Evolutionary conservation across 37 sponge, comb jelly and placozoan genomes (phyloP), one percentile per base, ranked within the genome.

Genomic region (Tethya wilhelma): DNA sequence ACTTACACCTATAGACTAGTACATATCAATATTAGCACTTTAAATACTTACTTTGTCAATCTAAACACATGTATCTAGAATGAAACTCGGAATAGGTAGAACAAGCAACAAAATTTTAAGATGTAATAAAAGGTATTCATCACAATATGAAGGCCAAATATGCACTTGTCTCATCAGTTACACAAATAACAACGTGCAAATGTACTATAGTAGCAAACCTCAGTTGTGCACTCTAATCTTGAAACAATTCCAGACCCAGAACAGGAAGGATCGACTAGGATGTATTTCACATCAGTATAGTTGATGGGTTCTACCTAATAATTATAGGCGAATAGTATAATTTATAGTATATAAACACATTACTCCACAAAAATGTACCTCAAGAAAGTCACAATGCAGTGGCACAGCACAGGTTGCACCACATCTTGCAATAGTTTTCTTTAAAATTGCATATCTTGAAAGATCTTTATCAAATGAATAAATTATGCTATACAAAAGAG

Each of bases 251-350:
- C 99, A 60, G 96, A 96, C 0, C 99, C 99, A 78, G 93, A 89
- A 71, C 99, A 98, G 4, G 99, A 98, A 7, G 99, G 99, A 73
- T 98, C 99, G 20, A 98, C 86, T 1, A 98, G 79, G 29, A 98
- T 96, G 75, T 98, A 87, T 20, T 84, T 46, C 25, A 98, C 99
- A 36, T 68, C 60, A 20, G 31, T 2, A 57, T 78, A 90, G 14
- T 81, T 72, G 11, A 30, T 33, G 12, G 93, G 88, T 29, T 69
- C 71, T 0, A 89, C 87, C 89, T 91, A 49, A 67, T 29, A 5
- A 30, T 4, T 28, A 36, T 14, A 34, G 29, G 29, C 30, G 9
- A 63, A 20, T 32, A 8, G 38, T 34, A 33, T 59, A 76, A 60
- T 29, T 28, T 6, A 64, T 26, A 37, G 9, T 30, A 58, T 28